A percentile compares a stretch with the other conserved stretches of the same genome.
Conservation (phyloP, 2,113 vertebrate genomes). For the Peromyscus californicus region DNA sequence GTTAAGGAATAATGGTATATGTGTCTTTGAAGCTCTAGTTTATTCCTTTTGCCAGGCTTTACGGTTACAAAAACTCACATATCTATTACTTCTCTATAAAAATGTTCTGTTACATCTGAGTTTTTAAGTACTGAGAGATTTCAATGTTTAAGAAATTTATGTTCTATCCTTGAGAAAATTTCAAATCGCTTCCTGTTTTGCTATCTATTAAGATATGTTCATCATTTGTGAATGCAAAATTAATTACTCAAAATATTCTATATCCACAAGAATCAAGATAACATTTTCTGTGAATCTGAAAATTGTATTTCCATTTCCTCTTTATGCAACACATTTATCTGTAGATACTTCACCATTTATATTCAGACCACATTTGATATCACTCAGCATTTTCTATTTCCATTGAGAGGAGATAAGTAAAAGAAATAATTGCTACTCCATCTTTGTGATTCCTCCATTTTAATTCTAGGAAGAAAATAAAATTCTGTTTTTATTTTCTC, state of each 20-base stretch:
- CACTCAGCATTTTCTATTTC: not conserved
- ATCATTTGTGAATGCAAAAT: slow-evolving; percentile 21
- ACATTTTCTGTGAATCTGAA: not conserved
- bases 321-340: not conserved
- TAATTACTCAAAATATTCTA: slow-evolving; percentile 17
- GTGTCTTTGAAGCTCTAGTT: not conserved
- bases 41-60: slow-evolving; percentile 3
- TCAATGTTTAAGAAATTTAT: slow-evolving; percentile 40
- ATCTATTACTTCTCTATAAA: slow-evolving; percentile 12
- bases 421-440: not conserved
- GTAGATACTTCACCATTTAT: not conserved
- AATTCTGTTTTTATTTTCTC: not conserved
- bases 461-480: slow-evolving; percentile 36
- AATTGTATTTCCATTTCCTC: slow-evolving; percentile 8
- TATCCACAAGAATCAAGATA: not conserved
- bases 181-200: not conserved
- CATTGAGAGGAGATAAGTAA: not conserved
- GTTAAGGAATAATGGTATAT: not conserved
- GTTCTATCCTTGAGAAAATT: not conserved
- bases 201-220: not conserved
- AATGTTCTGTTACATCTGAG: not conserved
- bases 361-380: not conserved
- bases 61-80: not conserved
- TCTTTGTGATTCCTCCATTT: slow-evolving; percentile 42
- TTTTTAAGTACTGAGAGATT: slow-evolving; percentile 29